Conservation (phyloP, 1,140 invertebrate genomes). For the Meteorus sp. region DNA sequence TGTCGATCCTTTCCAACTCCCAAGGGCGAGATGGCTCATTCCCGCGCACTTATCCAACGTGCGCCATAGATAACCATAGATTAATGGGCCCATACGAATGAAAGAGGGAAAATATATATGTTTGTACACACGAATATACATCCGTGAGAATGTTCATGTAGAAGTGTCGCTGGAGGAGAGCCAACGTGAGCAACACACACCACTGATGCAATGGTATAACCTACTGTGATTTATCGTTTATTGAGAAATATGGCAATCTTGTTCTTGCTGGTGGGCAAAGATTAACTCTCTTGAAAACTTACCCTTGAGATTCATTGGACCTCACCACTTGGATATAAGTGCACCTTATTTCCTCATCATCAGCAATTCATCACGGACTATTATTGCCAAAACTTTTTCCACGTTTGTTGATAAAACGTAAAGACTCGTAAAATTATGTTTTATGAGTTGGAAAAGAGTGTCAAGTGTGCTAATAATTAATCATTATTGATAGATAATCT, state of each 20-base stretch:
- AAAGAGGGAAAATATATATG: conserved; percentile 16
- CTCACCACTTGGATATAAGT: conserved; percentile 4
- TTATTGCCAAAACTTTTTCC: background rate
- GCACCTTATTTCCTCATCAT: conserved; percentile 15
- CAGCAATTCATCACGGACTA: background rate
- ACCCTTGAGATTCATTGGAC: background rate
- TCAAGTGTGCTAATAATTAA: too few relatives aligned
- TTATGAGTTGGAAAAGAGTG: background rate
- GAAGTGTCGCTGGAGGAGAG: conserved; percentile 15
- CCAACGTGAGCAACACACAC: conserved; percentile 13
- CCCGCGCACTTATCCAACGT: conserved; percentile 35
- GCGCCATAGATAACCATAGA: conserved; percentile 38
- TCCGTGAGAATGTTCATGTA: too few relatives aligned
- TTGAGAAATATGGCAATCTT: conserved; percentile 37
- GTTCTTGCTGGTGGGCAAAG: conserved; percentile 29
- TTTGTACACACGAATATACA: too few relatives aligned
- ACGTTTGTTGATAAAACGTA: too few relatives aligned
- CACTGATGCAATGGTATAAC: too few relatives aligned
- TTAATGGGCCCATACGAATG: conserved; percentile 32
- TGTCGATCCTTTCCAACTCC: conserved; percentile 30
- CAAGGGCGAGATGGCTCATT: conserved; percentile 39
- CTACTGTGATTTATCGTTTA: conserved; percentile 37
- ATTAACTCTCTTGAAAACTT: conserved; percentile 29
- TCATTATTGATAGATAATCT: too few relatives aligned
- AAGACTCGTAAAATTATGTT: background rate